Conservation (phyloP, 2,113 vertebrate species). For the Tychaedon coryphoeus region DNA sequence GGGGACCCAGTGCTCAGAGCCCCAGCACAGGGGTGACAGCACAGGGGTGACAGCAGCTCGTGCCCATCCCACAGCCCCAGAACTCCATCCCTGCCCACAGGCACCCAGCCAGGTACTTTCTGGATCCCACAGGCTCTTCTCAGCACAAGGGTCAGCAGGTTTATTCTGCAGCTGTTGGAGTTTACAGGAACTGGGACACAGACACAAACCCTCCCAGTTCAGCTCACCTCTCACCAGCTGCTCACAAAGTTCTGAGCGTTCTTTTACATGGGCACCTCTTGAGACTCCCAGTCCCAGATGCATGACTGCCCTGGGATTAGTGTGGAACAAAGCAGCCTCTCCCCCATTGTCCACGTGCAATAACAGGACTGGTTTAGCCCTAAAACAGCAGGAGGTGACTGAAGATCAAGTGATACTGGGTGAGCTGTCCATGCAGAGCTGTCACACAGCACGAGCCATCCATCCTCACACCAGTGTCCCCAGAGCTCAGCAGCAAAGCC, state of each 20-base stretch:
- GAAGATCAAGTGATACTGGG: fast-evolving
- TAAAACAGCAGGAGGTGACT: neutral
- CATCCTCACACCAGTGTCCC: neutral
- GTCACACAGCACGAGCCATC: neutral
- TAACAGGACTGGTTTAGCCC: neutral
- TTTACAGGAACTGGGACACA: neutral
- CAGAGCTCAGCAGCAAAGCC: neutral
- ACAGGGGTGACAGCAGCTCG: neutral
- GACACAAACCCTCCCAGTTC: neutral
- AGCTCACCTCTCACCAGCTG: neutral
- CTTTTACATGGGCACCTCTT: neutral
- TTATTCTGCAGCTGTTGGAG: neutral
- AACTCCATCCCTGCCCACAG: neutral
- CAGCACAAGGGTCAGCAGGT: neutral
- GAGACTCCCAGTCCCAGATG: neutral
- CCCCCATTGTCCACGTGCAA: neutral
- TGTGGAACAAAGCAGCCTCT: neutral
- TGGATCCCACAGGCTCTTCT: neutral
- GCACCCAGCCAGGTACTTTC: conserved; percentile 17
- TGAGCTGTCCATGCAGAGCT: neutral
- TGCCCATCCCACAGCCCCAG: neutral
- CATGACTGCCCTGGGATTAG: too few species aligned
- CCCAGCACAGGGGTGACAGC: neutral
- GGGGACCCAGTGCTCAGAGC: neutral
- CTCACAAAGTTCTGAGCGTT: neutral